phyloP scores from a whole-genome alignment of 2,888 invertebrate genomes.

The Drosophila aldrichi region DNA sequence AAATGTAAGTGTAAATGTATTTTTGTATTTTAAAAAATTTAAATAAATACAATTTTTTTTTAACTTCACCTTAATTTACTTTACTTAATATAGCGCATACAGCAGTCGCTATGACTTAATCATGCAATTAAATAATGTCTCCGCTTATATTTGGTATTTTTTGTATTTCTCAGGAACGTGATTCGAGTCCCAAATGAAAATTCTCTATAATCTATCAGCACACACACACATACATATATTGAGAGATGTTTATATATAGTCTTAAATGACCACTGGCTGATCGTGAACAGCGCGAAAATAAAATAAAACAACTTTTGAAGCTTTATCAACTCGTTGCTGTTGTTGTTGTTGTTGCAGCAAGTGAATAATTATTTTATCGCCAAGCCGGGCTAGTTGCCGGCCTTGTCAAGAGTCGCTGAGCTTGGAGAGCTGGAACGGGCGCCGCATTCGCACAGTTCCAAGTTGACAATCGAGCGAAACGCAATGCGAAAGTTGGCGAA shows the following conservation, averaged over 20 bases:
- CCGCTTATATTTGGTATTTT: slow-evolving; percentile 16
- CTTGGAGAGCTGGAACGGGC: slow-evolving; percentile 11
- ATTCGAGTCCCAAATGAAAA: slow-evolving; percentile 42
- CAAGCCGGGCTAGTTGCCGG: slow-evolving; percentile 55
- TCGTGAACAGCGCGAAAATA: slow-evolving; percentile 31
- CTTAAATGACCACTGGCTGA: slow-evolving; percentile 29
- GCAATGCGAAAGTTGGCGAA: slow-evolving; percentile 59
- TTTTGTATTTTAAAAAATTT: too few species aligned
- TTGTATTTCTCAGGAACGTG: slow-evolving; percentile 47
- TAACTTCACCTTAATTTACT: too few species aligned
- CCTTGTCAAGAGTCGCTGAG: slow-evolving; percentile 44
- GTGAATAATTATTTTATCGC: slow-evolving; percentile 54
- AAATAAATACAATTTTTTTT: too few species aligned
- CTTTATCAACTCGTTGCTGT: slow-evolving; percentile 41
- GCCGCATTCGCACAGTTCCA: slow-evolving; percentile 52
- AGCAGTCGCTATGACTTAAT: not conserved
- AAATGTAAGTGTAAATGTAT: too few species aligned
- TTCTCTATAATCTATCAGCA: slow-evolving; percentile 10
- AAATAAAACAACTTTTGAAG: not conserved
- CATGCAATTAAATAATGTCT: not conserved
- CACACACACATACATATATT: not conserved
- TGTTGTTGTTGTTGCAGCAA: slow-evolving; percentile 14
- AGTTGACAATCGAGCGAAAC: slow-evolving; percentile 58
- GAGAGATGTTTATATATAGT: slow-evolving; percentile 15
- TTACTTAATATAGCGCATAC: too few species aligned